These are phyloP conservation scores for Cyrtodaria siliqua DNA, from an alignment of 2,888 invertebrate species.

Conservation along the genomic window DNA sequence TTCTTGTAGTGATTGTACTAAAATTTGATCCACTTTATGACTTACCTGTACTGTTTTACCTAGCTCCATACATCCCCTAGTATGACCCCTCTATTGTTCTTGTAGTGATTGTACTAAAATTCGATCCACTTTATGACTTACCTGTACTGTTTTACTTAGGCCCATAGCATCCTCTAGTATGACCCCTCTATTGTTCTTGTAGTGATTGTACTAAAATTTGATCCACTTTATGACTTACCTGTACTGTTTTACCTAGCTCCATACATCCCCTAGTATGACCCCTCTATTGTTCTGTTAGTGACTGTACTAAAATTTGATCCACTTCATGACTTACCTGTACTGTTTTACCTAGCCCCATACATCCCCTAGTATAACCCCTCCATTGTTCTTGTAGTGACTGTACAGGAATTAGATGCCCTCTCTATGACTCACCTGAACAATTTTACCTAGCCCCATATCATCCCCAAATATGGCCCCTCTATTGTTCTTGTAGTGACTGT, in stretches of 20 bases:
- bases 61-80: conserved; percentile 84
- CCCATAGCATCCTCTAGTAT: conserved; percentile 85
- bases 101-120: conserved; percentile 80
- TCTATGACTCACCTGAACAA: conserved; percentile 80
- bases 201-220: conserved; percentile 79
- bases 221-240: conserved; percentile 78
- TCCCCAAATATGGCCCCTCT: conserved; percentile 82
- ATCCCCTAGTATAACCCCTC: conserved; percentile 83
- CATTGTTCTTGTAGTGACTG: conserved; percentile 71
- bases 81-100: conserved; percentile 74
- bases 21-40: conserved; percentile 76
- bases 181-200: conserved; percentile 72
- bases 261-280: conserved; percentile 83
- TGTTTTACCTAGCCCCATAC: conserved; percentile 85
- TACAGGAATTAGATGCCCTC: conserved; percentile 82
- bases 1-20: conserved; percentile 76
- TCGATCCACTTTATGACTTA: conserved; percentile 78
- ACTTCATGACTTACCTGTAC: conserved; percentile 80
- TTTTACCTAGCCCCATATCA: conserved; percentile 85
- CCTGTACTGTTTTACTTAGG: conserved; percentile 83
- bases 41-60: conserved; percentile 84
- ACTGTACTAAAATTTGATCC: conserved; percentile 78
- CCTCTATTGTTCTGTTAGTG: conserved; percentile 75
- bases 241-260: conserved; percentile 84
- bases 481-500: conserved; percentile 71